These are phyloP conservation scores for Toxotes chatareus DNA, from an alignment of 2,113 vertebrate species.

Conservation along the genomic window DNA sequence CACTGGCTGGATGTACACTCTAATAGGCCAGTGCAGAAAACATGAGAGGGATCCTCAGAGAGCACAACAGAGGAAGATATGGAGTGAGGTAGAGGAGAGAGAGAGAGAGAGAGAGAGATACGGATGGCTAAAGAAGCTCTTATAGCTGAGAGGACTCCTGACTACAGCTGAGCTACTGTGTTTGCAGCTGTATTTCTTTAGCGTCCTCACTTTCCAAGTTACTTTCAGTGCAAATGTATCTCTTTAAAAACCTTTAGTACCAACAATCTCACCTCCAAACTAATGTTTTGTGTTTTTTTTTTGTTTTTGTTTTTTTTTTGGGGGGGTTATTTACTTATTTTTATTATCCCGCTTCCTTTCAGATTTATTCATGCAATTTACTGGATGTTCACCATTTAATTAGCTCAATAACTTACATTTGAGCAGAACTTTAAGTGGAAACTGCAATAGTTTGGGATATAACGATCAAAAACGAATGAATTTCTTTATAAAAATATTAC, in stretches of 20 bases:
- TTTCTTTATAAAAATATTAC: conserved; percentile 14
- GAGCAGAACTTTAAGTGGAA: conserved; percentile 7
- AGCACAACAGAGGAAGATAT: conserved; percentile 48
- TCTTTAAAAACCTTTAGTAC: conserved; percentile 30
- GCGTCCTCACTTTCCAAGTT: neutral
- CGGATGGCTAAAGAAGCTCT: conserved; percentile 56
- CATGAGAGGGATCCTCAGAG: conserved; percentile 68
- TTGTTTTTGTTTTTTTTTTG: neutral
- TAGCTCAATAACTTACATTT: conserved; percentile 22
- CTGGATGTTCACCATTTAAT: conserved; percentile 41
- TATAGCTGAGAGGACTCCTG: conserved; percentile 39
- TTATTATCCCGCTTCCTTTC: too few relatives aligned
- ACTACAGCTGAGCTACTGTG: conserved; percentile 29
- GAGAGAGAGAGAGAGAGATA: conserved; percentile 32
- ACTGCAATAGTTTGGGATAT: conserved; percentile 2
- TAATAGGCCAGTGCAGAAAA: conserved; percentile 74
- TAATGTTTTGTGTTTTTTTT: too few relatives aligned
- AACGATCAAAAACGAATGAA: conserved; percentile 13
- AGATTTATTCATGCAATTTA: neutral
- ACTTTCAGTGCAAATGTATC: conserved; percentile 28
- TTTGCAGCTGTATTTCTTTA: conserved; percentile 27
- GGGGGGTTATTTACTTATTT: too few relatives aligned
- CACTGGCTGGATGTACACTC: conserved; percentile 66
- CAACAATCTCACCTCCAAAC: neutral
- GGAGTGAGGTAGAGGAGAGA: conserved; percentile 19